These are phyloP conservation scores for Drosophila atroscutellata DNA, from an alignment of 2,888 invertebrate genomes.

Conservation along the genomic window DNA sequence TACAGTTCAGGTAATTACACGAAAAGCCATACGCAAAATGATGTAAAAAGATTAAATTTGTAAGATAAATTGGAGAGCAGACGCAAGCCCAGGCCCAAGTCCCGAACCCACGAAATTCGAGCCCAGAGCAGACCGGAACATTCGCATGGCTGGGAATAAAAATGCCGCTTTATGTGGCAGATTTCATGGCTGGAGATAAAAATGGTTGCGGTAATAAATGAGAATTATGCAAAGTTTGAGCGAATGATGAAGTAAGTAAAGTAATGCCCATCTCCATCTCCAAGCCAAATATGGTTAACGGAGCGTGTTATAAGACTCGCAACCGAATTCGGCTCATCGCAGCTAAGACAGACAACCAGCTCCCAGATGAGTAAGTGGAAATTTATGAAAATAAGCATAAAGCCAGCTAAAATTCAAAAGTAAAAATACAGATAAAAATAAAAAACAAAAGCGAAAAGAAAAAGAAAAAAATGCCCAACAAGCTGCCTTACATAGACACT, in stretches of 20 bases:
- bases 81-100: conserved; percentile 5
- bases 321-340: conserved; percentile 25
- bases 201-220: conserved; percentile 77
- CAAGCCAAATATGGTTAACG: conserved; percentile 74
- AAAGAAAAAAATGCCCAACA: conserved; percentile 41
- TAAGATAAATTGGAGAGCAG: conserved; percentile 74
- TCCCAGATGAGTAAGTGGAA: conserved; percentile 74
- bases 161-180: conserved; percentile 57
- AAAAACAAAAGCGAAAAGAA: conserved; percentile 25
- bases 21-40: conserved; percentile 75
- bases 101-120: conserved; percentile 3
- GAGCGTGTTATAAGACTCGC: conserved; percentile 74
- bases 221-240: conserved; percentile 78
- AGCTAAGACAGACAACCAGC: conserved; percentile 5
- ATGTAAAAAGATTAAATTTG: conserved; percentile 80
- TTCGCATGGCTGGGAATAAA: conserved; percentile 70
- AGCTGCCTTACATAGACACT: conserved; percentile 54
- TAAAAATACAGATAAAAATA: conserved; percentile 60
- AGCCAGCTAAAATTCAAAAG: conserved; percentile 61
- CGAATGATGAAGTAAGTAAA: conserved; percentile 77
- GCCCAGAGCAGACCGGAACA: conserved; percentile 46
- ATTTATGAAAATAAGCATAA: conserved; percentile 71
- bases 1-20: conserved; percentile 68
- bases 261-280: conserved; percentile 46
- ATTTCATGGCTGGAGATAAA: conserved; percentile 65